Percentiles rank a stretch among this genome's conserved stretches.
Conservation (phyloP, 2,113 vertebrate species). For the sheep (Ovis aries) region ARS-UI_Ramb_v3.0 NC_056066.1:37154501-37155000, state of each 20-base stretch:
- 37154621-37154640: neutral
- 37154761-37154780: neutral
- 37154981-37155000: neutral
- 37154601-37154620: neutral
- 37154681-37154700: neutral
- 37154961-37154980: slow-evolving; percentile 29
- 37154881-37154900: neutral
- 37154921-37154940: neutral
- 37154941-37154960: neutral
- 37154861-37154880: neutral
- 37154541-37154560: neutral
- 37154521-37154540: neutral
- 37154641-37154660: neutral
- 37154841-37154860: neutral
- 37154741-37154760: neutral
- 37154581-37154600: neutral
- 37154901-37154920: accelerated
- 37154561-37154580: neutral
- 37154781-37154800: neutral
- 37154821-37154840: neutral
- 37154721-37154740: neutral
- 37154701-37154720: neutral
- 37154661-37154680: neutral
- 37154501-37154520: neutral
- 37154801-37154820: neutral